phyloP scores from a whole-genome alignment of 1,140 invertebrate species.

The Bilobella aurantiaca region DNA sequence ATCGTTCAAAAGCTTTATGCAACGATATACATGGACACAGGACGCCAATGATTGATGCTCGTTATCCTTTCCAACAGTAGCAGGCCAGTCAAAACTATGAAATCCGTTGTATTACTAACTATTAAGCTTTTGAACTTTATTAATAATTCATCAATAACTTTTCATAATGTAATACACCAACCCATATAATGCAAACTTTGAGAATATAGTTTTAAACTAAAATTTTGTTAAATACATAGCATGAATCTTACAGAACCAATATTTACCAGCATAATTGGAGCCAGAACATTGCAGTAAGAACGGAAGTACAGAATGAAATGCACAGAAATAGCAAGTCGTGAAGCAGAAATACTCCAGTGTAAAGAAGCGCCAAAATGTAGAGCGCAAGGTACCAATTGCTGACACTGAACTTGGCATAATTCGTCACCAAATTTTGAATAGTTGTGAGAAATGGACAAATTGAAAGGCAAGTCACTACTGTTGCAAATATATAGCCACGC shows the following conservation, averaged over 20 bases:
- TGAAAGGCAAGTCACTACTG: too few species aligned
- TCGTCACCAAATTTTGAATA: too few species aligned
- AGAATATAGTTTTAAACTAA: not conserved
- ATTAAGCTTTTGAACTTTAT: too few species aligned
- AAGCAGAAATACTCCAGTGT: not conserved
- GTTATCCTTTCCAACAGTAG: not conserved
- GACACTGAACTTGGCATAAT: too few species aligned
- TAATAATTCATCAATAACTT: too few species aligned
- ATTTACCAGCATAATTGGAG: too few species aligned
- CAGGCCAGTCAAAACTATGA: not conserved
- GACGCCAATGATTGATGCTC: too few species aligned
- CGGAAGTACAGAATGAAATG: not conserved
- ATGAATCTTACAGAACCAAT: not conserved
- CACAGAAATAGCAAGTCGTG: not conserved
- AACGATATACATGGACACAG: not conserved
- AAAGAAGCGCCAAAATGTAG: not conserved
- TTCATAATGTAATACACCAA: too few species aligned
- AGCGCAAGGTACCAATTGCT: too few species aligned
- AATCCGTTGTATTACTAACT: not conserved
- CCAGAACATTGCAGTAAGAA: not conserved
- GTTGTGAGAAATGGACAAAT: too few species aligned
- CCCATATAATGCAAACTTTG: too few species aligned
- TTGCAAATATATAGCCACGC: too few species aligned
- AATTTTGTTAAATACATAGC: not conserved
- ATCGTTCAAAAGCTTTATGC: not conserved